Percentiles rank a stretch among this genome's conserved stretches.
Evolutionary conservation across 2,113 vertebrate species (phyloP).

Genomic region (Pseudorhombus dupliciocellatus): DNA sequence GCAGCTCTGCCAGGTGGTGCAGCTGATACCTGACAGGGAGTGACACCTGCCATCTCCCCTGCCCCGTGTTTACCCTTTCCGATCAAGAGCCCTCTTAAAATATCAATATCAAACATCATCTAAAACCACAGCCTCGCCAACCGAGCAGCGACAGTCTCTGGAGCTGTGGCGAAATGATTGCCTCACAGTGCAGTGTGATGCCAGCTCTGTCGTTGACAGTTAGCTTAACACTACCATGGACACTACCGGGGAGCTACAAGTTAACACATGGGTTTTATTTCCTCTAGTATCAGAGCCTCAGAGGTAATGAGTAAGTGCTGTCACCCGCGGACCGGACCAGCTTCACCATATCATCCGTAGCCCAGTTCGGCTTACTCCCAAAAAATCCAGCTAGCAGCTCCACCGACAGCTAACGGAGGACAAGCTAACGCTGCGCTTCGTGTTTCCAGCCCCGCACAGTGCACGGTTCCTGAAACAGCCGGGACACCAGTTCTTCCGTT

Average conservation of each 20-base stretch:
- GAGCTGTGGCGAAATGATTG: background rate
- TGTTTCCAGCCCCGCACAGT: background rate
- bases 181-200: background rate
- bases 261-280: background rate
- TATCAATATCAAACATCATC: background rate
- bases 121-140: too few relatives aligned
- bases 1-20: conserved; percentile 22
- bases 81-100: background rate
- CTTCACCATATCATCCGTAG: background rate
- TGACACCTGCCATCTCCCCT: conserved; percentile 1
- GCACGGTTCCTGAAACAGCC: accelerated
- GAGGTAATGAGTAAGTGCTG: background rate
- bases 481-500: background rate
- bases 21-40: conserved; percentile 22
- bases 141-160: too few relatives aligned
- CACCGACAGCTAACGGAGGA: conserved; percentile 45
- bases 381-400: conserved; percentile 52
- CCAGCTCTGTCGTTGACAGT: background rate
- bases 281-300: background rate
- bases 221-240: background rate
- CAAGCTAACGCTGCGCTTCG: conserved; percentile 11
- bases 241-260: background rate
- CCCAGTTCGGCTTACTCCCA: conserved; percentile 33
- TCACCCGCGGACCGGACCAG: background rate
- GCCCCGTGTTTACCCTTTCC: background rate